Evolutionary conservation across 2,888 invertebrate genomes (phyloP).

Genomic region (Resseliella maxima): DNA sequence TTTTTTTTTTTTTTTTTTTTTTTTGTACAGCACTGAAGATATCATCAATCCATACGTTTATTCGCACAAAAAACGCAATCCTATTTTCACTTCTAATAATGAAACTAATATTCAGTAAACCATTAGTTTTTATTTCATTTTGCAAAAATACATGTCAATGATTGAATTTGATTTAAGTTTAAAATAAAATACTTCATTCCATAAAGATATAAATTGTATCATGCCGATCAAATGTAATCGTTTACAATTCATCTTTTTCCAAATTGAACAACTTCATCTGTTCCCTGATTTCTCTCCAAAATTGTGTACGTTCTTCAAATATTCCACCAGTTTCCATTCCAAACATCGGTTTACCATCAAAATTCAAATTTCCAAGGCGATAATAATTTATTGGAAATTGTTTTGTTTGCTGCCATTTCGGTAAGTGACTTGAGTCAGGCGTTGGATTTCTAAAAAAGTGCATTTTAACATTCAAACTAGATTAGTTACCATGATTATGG

Average conservation of each 20-base stretch:
- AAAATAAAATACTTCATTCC: too few species aligned
- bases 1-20: neutral
- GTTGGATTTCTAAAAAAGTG: constrained; percentile 81
- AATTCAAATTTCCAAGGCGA: constrained; percentile 70
- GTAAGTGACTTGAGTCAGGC: constrained; percentile 67
- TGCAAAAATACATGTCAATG: neutral
- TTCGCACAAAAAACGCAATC: constrained; percentile 38
- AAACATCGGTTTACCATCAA: constrained; percentile 68
- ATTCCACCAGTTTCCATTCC: constrained; percentile 69
- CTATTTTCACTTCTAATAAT: neutral
- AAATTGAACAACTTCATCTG: constrained; percentile 63
- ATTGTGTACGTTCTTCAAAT: constrained; percentile 71
- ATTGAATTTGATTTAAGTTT: too few species aligned
- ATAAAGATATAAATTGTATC: too few species aligned
- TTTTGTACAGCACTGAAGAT: neutral
- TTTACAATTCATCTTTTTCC: constrained; percentile 69
- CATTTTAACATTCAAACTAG: too few species aligned
- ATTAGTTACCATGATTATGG: too few species aligned
- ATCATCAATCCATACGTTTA: constrained; percentile 23
- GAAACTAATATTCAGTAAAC: too few species aligned
- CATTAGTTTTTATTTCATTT: too few species aligned
- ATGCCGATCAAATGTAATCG: neutral
- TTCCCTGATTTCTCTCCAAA: constrained; percentile 74
- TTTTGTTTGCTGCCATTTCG: constrained; percentile 71
- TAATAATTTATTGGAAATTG: constrained; percentile 65